These are phyloP conservation scores for Bombus confusus DNA, from an alignment of 1,140 invertebrate genomes.

Conservation along the genomic window DNA sequence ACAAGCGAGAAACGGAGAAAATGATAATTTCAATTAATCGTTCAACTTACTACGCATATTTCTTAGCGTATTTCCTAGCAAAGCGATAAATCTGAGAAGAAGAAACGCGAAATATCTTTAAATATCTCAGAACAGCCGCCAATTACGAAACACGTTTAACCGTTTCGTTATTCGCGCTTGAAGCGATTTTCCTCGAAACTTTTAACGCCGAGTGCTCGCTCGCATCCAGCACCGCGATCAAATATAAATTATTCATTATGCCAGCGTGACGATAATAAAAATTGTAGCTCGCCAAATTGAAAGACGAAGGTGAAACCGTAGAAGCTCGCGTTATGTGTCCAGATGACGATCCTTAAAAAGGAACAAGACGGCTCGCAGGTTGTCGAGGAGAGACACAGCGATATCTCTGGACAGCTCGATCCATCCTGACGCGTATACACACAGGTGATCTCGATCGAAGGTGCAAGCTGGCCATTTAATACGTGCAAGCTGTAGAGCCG, in stretches of 20 bases:
- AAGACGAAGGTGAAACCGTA: neutral
- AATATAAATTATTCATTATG: too few relatives aligned
- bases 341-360: neutral
- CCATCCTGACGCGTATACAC: neutral
- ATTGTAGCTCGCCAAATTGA: neutral
- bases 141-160: too few relatives aligned
- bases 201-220: neutral
- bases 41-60: too few relatives aligned
- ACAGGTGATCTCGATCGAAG: conserved; percentile 41
- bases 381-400: too few relatives aligned
- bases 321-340: neutral
- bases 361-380: too few relatives aligned
- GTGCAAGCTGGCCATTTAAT: conserved; percentile 57
- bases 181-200: neutral
- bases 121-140: neutral
- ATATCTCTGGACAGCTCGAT: neutral
- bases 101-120: neutral
- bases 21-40: too few relatives aligned
- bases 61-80: too few relatives aligned
- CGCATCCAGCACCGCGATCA: too few relatives aligned
- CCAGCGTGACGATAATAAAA: neutral
- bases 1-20: too few relatives aligned
- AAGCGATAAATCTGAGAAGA: too few relatives aligned
- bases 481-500: conserved; percentile 36
- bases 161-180: too few relatives aligned